Evolutionary conservation across 1,140 invertebrate genomes (phyloP).

Genomic region (Lerema accius): DNA sequence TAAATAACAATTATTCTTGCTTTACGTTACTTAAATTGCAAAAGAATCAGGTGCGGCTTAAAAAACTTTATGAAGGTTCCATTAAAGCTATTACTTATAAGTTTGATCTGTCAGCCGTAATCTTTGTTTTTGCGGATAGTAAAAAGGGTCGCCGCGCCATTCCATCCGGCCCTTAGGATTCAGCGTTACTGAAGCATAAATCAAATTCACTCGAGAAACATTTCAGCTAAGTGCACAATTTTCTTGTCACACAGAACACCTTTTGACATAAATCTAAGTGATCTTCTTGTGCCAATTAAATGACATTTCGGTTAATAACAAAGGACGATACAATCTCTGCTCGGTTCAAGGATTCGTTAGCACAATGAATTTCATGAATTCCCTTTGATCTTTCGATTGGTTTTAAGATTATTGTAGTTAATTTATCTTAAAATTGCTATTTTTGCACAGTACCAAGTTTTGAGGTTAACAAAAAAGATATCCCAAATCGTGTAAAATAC

Average conservation of each 20-base stretch:
- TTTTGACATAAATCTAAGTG: background rate
- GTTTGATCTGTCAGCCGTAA: constrained; percentile 43
- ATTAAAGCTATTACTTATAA: constrained; percentile 38
- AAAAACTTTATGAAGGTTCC: constrained; percentile 24
- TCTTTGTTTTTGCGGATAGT: constrained; percentile 40
- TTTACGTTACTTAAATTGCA: too few relatives aligned
- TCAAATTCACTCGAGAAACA: constrained; percentile 61
- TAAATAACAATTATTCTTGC: too few relatives aligned
- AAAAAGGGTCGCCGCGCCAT: constrained; percentile 48
- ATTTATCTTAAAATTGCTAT: background rate
- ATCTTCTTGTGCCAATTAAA: too few relatives aligned
- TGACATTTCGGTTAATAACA: too few relatives aligned
- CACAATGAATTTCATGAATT: background rate
- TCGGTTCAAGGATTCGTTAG: too few relatives aligned
- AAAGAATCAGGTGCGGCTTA: too few relatives aligned
- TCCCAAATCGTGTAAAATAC: too few relatives aligned
- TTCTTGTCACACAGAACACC: constrained; percentile 16
- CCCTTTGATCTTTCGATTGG: background rate
- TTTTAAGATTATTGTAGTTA: background rate
- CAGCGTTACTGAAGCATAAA: constrained; percentile 46
- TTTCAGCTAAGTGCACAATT: constrained; percentile 41
- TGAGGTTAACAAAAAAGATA: background rate
- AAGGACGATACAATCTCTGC: too few relatives aligned
- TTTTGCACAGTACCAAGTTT: background rate
- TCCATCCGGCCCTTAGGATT: constrained; percentile 35